phyloP scores from a whole-genome alignment of 2,888 invertebrate species.

The Flexamia atlantica region DNA sequence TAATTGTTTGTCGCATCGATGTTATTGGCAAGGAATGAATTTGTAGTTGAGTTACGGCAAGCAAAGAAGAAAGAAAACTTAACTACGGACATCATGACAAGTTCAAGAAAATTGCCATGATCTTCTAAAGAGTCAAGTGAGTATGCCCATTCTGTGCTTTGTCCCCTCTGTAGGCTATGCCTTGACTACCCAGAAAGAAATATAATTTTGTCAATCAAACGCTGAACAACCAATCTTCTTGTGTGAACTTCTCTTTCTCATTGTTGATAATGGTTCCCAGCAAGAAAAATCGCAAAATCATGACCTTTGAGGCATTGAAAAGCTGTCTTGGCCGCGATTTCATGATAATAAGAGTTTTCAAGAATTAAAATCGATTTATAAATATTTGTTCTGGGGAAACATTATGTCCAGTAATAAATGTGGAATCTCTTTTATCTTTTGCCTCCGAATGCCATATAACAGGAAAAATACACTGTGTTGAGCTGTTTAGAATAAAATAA shows the following conservation, averaged over 20 bases:
- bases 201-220: conserved; percentile 50
- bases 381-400: conserved; percentile 32
- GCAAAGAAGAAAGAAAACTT: conserved; percentile 43
- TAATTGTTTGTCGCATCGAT: conserved; percentile 21
- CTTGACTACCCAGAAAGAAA: too few species aligned
- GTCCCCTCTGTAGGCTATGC: too few species aligned
- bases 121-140: too few species aligned
- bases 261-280: conserved; percentile 7
- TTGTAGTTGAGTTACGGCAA: too few species aligned
- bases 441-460: conserved; percentile 59
- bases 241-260: conserved; percentile 53
- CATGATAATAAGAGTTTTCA: conserved; percentile 46
- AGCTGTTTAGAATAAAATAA: conserved; percentile 47
- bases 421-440: conserved; percentile 54
- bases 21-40: too few species aligned
- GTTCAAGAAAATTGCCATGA: too few species aligned
- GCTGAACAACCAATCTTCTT: conserved; percentile 55
- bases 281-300: conserved; percentile 38
- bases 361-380: conserved; percentile 49
- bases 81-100: too few species aligned
- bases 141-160: too few species aligned
- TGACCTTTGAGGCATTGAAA: conserved; percentile 37
- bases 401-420: conserved; percentile 54
- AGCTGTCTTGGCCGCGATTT: conserved; percentile 47
- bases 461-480: conserved; percentile 55